phyloP scores from a whole-genome alignment of 1,140 invertebrate genomes.

The Nomia melanderi region DNA sequence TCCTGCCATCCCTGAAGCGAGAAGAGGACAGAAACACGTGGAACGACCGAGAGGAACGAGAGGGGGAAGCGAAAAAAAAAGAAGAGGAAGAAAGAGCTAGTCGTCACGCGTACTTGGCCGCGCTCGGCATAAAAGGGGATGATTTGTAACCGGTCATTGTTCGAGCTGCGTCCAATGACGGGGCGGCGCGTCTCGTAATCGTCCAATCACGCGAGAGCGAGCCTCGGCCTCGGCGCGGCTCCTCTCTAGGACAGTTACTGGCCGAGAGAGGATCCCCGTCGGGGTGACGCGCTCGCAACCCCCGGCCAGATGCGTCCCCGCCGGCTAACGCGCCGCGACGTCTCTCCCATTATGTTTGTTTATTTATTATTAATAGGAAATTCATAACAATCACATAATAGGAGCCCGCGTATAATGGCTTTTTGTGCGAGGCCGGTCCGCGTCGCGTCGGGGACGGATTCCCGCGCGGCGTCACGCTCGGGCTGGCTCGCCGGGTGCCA shows the following conservation, averaged over 20 bases:
- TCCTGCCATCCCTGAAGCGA: too few species aligned
- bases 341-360: conserved; percentile 78
- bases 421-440: conserved; percentile 3
- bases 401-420: conserved; percentile 52
- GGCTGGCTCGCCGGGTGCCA: conserved; percentile 36
- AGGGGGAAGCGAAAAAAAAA: not conserved
- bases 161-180: conserved; percentile 60
- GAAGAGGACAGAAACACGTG: too few species aligned
- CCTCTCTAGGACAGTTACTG: conserved; percentile 19
- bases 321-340: conserved; percentile 77
- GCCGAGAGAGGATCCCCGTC: conserved; percentile 6
- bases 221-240: conserved; percentile 17
- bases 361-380: conserved; percentile 81
- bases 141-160: conserved; percentile 76
- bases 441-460: conserved; percentile 33
- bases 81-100: conserved; percentile 1
- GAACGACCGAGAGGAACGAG: too few species aligned
- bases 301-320: conserved; percentile 73
- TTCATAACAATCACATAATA: conserved; percentile 80
- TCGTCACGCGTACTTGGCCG: conserved; percentile 61
- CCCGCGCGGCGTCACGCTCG: conserved; percentile 70
- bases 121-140: conserved; percentile 64
- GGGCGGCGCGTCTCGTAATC: conserved; percentile 25
- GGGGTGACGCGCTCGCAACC: conserved; percentile 46
- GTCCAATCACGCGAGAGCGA: conserved; percentile 34